Evolutionary conservation across 2,888 invertebrate genomes (phyloP), one percentile per base, ranked within the genome.

Genomic region (Caenorhabditis auriculariae): DNA sequence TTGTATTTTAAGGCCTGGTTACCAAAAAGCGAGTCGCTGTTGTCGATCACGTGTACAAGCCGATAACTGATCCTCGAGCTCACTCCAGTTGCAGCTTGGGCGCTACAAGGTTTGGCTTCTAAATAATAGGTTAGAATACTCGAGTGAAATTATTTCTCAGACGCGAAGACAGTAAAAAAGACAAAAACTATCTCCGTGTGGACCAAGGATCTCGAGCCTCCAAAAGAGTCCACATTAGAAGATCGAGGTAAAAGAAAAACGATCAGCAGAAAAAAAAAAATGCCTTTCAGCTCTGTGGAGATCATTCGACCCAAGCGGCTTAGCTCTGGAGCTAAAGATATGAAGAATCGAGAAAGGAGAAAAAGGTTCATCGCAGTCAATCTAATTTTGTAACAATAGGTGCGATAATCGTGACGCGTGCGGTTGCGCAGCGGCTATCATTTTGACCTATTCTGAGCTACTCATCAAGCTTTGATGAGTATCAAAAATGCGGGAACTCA

Each of bases 231-330:
- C 76, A 76, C 43, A 80, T 80, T 32, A 51, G 80, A 26, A 53
- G 80, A 37, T 80, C 80, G 23, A 76, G 73, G 74, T 74, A 38
- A 21, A 19, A 2, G 6, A 5, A 3, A 17, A 42, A 26, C 26
- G 9, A 26, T 43, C 5, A 15, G 4, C n/a, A 42, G 24, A 53
- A 23, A 26, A 2, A 4, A 51, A 54, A 32, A 24, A 28, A n/a
- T 24, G 27, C 21, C 19, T 60, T 68, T 35, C 39, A 74, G 77
- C 50, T 81, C 80, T 15, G 80, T 80, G 1, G 80, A 80, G 46
- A 77, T 80, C 39, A 71, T 78, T 21, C 63, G 80, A 9, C 77
- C 80, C 6, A 80, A 80, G 46, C 54, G 80, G n/a, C 62, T 80
- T 38, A 76, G 75, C 44, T 72, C 72, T 23, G 80, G 80, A 15